phyloP scores from a whole-genome alignment of 2,888 invertebrate species.

The Netelia inedita region DNA sequence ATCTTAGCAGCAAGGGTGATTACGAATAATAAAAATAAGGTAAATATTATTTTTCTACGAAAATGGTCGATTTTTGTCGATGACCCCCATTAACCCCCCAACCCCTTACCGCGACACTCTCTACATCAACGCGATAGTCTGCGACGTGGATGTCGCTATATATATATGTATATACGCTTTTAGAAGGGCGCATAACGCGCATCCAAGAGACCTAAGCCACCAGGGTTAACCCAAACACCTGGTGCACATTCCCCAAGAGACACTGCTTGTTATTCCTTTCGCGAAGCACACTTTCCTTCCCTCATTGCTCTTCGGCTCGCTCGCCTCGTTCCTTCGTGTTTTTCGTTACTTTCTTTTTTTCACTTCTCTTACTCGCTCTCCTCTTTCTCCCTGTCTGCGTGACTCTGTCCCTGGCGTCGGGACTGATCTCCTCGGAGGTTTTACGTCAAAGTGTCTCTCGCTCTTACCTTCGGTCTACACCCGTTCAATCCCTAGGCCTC shows the following conservation, averaged over 20 bases:
- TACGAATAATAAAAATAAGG: too few species aligned
- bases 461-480: not conserved
- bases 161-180: not conserved
- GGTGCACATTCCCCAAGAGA: constrained; percentile 83
- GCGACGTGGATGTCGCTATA: not conserved
- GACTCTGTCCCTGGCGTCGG: constrained; percentile 21
- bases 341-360: constrained; percentile 2
- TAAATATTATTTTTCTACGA: too few species aligned
- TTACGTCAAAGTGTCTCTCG: constrained; percentile 46
- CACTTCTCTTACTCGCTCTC: constrained; percentile 32
- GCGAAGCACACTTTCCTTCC: constrained; percentile 71
- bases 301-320: constrained; percentile 48
- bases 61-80: too few species aligned
- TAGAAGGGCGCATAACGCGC: constrained; percentile 74
- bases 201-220: constrained; percentile 75
- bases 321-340: constrained; percentile 23
- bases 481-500: too few species aligned
- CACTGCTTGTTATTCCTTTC: constrained; percentile 83
- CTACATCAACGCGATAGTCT: not conserved
- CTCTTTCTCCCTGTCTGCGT: constrained; percentile 8
- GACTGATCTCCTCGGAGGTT: constrained; percentile 36
- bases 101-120: not conserved
- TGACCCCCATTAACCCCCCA: too few species aligned
- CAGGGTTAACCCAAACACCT: constrained; percentile 83
- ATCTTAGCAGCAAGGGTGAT: too few species aligned